Evolutionary conservation across 1,140 invertebrate species (phyloP).

Genomic region (Calephelis virginiensis): DNA sequence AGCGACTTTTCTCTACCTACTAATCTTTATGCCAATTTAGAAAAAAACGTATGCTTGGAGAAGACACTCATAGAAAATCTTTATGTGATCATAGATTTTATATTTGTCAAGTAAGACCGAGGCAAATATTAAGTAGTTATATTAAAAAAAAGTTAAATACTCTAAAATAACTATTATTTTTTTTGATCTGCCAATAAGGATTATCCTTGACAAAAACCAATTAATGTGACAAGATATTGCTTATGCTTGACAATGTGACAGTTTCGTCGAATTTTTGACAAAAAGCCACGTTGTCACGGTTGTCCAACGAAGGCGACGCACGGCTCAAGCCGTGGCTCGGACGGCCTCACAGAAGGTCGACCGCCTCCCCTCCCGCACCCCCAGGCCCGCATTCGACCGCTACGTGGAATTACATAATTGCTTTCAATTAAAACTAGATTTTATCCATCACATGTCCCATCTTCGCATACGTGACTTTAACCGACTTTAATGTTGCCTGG

Average conservation of each 20-base stretch:
- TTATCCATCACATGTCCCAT: conserved; percentile 50
- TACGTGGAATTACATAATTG: conserved; percentile 75
- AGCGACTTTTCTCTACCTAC: not conserved
- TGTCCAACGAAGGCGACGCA: conserved; percentile 2
- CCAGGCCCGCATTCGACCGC: conserved; percentile 49
- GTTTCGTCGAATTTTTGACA: too few relatives aligned
- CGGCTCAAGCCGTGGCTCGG: conserved; percentile 26
- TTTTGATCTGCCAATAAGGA: too few relatives aligned
- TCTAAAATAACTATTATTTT: too few relatives aligned
- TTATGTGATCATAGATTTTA: too few relatives aligned
- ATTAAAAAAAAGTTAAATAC: too few relatives aligned
- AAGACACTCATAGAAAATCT: too few relatives aligned
- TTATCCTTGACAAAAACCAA: too few relatives aligned
- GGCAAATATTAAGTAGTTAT: too few relatives aligned
- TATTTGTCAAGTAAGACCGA: too few relatives aligned
- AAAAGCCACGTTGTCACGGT: conserved; percentile 14
- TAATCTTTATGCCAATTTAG: not conserved
- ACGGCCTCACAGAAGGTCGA: conserved; percentile 73
- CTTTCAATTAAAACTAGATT: conserved; percentile 72
- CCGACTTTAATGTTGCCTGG: conserved; percentile 19
- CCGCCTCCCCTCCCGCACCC: conserved; percentile 47
- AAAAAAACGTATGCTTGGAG: not conserved
- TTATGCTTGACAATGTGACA: too few relatives aligned
- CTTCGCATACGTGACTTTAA: conserved; percentile 38
- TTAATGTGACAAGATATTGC: too few relatives aligned